phyloP scores from a whole-genome alignment of 2,888 invertebrate genomes.

The Monoplex corrugatus region DNA sequence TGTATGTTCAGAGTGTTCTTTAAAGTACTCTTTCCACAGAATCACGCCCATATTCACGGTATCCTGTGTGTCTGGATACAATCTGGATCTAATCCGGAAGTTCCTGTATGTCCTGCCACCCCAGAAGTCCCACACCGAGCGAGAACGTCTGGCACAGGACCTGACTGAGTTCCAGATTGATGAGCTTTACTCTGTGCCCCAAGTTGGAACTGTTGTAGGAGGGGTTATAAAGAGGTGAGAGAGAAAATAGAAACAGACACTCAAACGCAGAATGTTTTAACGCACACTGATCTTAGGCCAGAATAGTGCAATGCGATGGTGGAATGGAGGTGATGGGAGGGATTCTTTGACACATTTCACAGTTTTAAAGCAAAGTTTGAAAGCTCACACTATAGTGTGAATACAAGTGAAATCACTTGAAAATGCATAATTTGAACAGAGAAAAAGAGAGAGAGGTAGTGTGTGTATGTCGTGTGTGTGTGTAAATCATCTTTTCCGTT shows the following conservation, averaged over 20 bases:
- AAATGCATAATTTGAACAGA: too few species aligned
- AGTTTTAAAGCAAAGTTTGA: too few species aligned
- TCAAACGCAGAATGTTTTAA: too few species aligned
- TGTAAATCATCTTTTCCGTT: too few species aligned
- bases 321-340: too few species aligned
- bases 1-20: background rate
- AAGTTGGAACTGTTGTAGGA: constrained; percentile 78
- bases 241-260: too few species aligned
- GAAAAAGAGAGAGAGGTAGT: too few species aligned
- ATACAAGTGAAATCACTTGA: too few species aligned
- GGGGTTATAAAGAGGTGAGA: constrained; percentile 76
- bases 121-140: constrained; percentile 83
- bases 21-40: constrained; percentile 60
- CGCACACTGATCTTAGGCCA: background rate
- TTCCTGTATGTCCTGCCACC: constrained; percentile 91
- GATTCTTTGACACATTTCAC: too few species aligned
- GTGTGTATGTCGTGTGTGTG: too few species aligned
- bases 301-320: background rate
- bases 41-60: constrained; percentile 84
- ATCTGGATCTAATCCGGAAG: constrained; percentile 89
- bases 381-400: too few species aligned
- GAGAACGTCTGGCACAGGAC: constrained; percentile 87
- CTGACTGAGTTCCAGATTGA: constrained; percentile 91
- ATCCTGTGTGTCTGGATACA: constrained; percentile 94
- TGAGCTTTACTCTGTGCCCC: constrained; percentile 86